Base-by-base conservation (phyloP, 2,888 invertebrate genomes). In the Halictus ligatus region DNA sequence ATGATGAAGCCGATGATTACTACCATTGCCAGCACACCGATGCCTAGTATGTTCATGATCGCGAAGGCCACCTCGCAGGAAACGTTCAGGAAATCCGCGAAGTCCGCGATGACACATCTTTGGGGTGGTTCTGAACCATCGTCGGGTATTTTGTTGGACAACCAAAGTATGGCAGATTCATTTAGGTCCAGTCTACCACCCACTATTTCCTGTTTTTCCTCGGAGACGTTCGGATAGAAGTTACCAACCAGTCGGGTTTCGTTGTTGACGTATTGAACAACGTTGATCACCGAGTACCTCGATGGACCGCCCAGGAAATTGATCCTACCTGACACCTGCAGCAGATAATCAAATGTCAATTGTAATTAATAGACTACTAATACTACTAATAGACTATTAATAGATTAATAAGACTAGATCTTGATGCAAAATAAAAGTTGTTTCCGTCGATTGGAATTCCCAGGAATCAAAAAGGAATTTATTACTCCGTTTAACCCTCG, bases 51-150 rank as follows among this genome's bases (percentile, higher is more conserved):
- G 89, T 97, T 97, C 13, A 96, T 96, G 43, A 97, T 96, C 12
- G 97, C 96, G 81, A 97, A 96, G 0, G 98, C 97, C 54, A 96
- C 96, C 92, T 97, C 97, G 95, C 98, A 99, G 81, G 96, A 96
- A 0, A 97, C 96, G 88, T 96, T 96, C 50, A 98, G 95, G 12
- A 96, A 93, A 73, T 96, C 96, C 0, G 98, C 97, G 64, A 98
- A 95, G 2, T 96, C 95, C 71, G 97, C 96, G 85, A 98, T 95
- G 15, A 97, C 96, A 94, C 98, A 98, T 60, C 95, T 96, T 50
- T 96, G 96, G 18, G 96, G 96, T 40, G 96, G 96, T 90, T 95
- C 93, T 10, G 96, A 96, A 48, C 98, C 98, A 94, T 98, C 98
- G 84, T 96, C 96, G 0, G 98, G 98, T 82, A 93, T 95, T 54